These are phyloP conservation scores for Venturia canescens DNA, from an alignment of 1,140 invertebrate species.

Conservation along the genomic window DNA sequence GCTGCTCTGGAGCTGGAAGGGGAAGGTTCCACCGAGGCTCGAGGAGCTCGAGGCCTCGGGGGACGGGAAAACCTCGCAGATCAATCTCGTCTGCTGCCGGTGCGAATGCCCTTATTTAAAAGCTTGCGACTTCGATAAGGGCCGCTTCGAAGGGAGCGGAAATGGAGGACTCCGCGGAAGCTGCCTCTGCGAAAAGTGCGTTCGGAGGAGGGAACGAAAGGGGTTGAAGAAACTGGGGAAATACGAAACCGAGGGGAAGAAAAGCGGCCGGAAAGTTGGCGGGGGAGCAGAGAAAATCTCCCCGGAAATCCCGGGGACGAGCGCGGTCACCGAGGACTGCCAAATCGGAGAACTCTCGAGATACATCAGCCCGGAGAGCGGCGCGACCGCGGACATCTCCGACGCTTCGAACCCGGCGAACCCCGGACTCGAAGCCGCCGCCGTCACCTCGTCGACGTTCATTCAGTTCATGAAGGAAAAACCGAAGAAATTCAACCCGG, in stretches of 20 bases:
- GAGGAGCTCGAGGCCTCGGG: not conserved
- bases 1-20: constrained; percentile 14
- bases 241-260: not conserved
- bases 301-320: not conserved
- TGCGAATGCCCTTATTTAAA: constrained; percentile 49
- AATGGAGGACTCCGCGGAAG: not conserved
- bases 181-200: not conserved
- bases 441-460: constrained; percentile 6
- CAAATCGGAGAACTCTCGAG: not conserved
- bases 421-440: not conserved
- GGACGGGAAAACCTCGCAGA: not conserved
- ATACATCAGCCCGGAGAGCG: not conserved
- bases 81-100: constrained; percentile 46
- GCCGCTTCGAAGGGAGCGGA: not conserved
- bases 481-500: not conserved
- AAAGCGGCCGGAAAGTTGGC: not conserved
- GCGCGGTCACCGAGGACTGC: not conserved
- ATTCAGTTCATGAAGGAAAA: constrained; percentile 5
- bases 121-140: not conserved
- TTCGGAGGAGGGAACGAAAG: not conserved
- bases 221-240: not conserved
- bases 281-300: not conserved
- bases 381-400: not conserved
- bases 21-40: not conserved
- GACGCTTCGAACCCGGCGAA: not conserved